Percentiles rank a stretch among this genome's conserved stretches.
These are phyloP conservation scores for Peromyscus nudipes DNA, from an alignment of 2,797 vertebrate genomes.

Conservation along the genomic window DNA sequence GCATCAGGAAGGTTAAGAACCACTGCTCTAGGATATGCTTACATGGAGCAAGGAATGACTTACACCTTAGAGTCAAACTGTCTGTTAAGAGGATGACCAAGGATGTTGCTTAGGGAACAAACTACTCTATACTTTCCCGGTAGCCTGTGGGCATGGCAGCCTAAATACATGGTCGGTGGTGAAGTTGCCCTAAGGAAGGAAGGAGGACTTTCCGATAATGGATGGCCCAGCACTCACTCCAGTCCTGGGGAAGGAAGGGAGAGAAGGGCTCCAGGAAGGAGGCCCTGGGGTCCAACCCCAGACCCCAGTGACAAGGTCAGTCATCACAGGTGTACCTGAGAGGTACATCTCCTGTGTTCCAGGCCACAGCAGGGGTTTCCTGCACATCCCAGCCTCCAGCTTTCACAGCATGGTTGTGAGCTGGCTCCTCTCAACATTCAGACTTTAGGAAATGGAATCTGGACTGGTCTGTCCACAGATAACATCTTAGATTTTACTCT, in stretches of 20 bases:
- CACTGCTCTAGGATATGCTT: neutral
- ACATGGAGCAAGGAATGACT: neutral
- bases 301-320: neutral
- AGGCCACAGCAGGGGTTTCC: neutral
- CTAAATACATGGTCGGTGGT: neutral
- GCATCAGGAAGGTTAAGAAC: neutral
- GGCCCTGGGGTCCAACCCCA: neutral
- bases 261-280: neutral
- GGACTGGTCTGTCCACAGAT: neutral
- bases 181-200: neutral
- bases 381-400: rapidly evolving
- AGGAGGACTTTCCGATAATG: neutral
- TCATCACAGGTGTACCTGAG: too few species aligned
- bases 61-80: neutral
- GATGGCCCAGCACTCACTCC: neutral
- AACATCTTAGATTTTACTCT: neutral
- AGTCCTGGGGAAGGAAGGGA: neutral
- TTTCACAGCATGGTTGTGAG: neutral
- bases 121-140: neutral
- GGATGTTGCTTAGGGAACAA: neutral
- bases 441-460: neutral
- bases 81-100: neutral
- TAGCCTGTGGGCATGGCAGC: neutral
- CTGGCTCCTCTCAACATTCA: neutral
- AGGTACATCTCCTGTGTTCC: rapidly evolving